Base-by-base conservation (phyloP, 2,888 invertebrate genomes). In the Dendrolimus houi region DNA sequence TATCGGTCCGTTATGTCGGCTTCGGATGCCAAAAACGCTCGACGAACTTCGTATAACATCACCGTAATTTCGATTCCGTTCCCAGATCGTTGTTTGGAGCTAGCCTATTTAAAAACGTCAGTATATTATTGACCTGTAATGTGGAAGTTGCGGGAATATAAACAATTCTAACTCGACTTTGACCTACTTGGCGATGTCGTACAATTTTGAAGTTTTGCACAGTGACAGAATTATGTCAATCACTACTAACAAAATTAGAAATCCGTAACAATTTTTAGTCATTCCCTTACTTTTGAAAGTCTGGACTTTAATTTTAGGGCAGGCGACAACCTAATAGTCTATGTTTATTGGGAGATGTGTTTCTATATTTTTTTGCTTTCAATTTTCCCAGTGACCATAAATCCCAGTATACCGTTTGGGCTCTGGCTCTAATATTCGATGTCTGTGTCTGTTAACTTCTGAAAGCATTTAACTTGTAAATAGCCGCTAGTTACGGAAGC, bases 21-120 rank as follows among this genome's bases (percentile, higher is more conserved):
- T 70, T 74, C 76, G 72, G 73, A 74, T 77, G 80, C 77, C 71
- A 71, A 75, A 74, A 70, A 70, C 74, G 71, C 72, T 69, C 74
- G 71, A 65, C 70, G 74, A 75, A 74, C 74, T 68, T 68, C 66
- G 64, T 70, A 69, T 70, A 47, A 47, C 47, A 47, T 47, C 72
- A 66, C 66, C 72, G 67, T 71, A 70, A 72, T 81, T 81, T 81
- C 79, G 75, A 75, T 84, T 82, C 82, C 82, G 69, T 79, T 77
- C 62, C 63, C 65, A 64, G 70, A 68, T 64, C 64, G 64, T 71
- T 76, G 78, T 81, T 79, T 79, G 79, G 71, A 74, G 63, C 72
- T 29, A 52, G 55, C 17, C 52, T 57, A 53, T 47, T 47, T 47
- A 47, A 29, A 47, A 8, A 12, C 12, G 47, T 9, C 47, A 9